Conservation (phyloP, 2,888 invertebrate genomes). For the Chaetogeoica ovagalla region DNA sequence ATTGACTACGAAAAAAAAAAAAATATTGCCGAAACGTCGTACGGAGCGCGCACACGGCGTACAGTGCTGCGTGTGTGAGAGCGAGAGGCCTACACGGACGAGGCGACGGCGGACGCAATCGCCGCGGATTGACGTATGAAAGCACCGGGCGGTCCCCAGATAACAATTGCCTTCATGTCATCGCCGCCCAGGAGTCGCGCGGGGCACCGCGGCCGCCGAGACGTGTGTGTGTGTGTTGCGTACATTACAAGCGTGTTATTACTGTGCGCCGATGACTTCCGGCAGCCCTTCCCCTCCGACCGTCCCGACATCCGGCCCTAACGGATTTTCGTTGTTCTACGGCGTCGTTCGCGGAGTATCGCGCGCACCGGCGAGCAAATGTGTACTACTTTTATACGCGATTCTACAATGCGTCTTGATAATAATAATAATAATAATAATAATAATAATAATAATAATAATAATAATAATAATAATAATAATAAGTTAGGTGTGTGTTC, state of each 20-base stretch:
- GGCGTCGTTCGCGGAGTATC: background rate
- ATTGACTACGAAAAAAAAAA: too few relatives aligned
- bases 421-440: too few relatives aligned
- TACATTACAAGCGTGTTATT: constrained; percentile 13
- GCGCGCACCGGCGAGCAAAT: background rate
- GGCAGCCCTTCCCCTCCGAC: constrained; percentile 31
- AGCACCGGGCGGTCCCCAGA: constrained; percentile 52
- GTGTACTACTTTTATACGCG: background rate
- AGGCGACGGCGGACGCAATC: constrained; percentile 24
- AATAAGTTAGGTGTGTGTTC: too few relatives aligned
- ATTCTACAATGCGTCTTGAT: too few relatives aligned
- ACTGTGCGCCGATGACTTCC: constrained; percentile 49
- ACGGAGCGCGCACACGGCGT: too few relatives aligned
- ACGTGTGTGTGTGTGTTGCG: background rate
- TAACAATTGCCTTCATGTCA: constrained; percentile 52
- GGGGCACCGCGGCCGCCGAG: constrained; percentile 3
- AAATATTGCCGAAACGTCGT: too few relatives aligned
- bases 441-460: too few relatives aligned
- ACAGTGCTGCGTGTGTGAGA: background rate
- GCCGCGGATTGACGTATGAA: constrained; percentile 50
- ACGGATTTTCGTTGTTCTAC: constrained; percentile 51
- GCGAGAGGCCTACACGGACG: background rate
- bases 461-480: too few relatives aligned
- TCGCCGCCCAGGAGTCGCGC: constrained; percentile 52
- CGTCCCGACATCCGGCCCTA: constrained; percentile 50